These are phyloP conservation scores for Aphidius ervi DNA, from an alignment of 1,140 invertebrate genomes.

Conservation along the genomic window DNA sequence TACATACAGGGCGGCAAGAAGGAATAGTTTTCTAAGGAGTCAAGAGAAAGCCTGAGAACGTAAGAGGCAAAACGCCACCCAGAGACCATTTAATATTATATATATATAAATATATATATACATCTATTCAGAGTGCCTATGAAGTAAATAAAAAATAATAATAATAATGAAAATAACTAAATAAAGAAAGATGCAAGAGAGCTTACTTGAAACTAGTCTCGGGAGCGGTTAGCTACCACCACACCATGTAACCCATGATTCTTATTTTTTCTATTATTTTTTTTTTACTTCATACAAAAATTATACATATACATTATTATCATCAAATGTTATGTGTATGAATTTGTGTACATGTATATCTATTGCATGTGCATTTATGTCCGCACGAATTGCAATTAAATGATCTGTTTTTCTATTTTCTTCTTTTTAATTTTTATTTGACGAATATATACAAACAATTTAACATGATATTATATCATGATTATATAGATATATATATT, in stretches of 20 bases:
- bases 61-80: slow-evolving; percentile 27
- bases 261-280: not conserved
- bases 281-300: not conserved
- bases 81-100: too few species aligned
- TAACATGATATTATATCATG: not conserved
- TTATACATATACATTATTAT: too few species aligned
- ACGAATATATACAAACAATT: not conserved
- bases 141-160: not conserved
- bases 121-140: slow-evolving; percentile 4
- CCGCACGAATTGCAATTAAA: slow-evolving; percentile 12
- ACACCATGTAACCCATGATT: slow-evolving; percentile 15
- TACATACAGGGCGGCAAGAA: slow-evolving; percentile 21
- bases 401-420: not conserved
- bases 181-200: slow-evolving; percentile 29
- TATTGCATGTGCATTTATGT: slow-evolving; percentile 5
- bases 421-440: not conserved
- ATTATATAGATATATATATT: not conserved
- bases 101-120: too few species aligned
- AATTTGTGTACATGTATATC: not conserved
- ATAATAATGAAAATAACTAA: too few species aligned
- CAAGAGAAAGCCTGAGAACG: slow-evolving; percentile 54
- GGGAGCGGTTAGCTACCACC: slow-evolving; percentile 32
- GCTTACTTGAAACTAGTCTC: slow-evolving; percentile 31
- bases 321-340: not conserved
- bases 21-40: slow-evolving; percentile 45